Evolutionary conservation across 2,113 vertebrate species (phyloP), one percentile per base, ranked within the genome.

Genomic region (Urocitellus parryii): DNA sequence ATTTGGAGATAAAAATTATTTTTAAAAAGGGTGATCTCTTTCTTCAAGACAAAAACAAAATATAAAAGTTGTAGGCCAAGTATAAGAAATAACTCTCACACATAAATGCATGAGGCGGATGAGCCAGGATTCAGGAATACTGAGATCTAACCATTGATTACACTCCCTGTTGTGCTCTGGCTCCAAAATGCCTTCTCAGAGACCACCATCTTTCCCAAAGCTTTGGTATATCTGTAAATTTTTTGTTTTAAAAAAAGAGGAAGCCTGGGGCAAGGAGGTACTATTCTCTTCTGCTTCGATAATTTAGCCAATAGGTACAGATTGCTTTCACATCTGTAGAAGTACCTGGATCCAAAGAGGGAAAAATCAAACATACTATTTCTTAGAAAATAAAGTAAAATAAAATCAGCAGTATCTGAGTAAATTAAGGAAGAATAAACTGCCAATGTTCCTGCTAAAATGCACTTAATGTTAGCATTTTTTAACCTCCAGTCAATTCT

Each of bases 401-500:
- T 18, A 61, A 92, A 94, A 76, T 63, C n/a, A 42, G 14, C 32
- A 82, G 20, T 91, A n/a, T 48, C 45, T 34, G 20, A 88, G n/a
- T 65, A 68, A 91, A 86, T 78, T 68, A 45, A 82, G 42, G 63
- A 3, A 74, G n/a, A 82, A 73, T 70, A 61, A 67, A 63, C 61
- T 72, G 27, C 76, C 68, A 90, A 34, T 11, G 82, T 82, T 78
- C 39, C n/a, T 42, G 3, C 39, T 92, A 81, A 95, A 90, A 85
- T n/a, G 73, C 2, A 32, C 2, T 53, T 51, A 87, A 37, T 18
- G 4, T 39, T 53, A 70, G 10, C 42, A 37, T 22, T 84, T 68
- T 88, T 32, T 78, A 65, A 88, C 78, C 73, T 96, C 34, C 2
- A 53, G 4, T 88, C 93, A 72, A 27, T 94, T 78, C 42, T 73